Percentiles rank a stretch among this genome's conserved stretches.
Conservation (phyloP, 2,888 invertebrate genomes). For the Ormyrus nitidulus region DNA sequence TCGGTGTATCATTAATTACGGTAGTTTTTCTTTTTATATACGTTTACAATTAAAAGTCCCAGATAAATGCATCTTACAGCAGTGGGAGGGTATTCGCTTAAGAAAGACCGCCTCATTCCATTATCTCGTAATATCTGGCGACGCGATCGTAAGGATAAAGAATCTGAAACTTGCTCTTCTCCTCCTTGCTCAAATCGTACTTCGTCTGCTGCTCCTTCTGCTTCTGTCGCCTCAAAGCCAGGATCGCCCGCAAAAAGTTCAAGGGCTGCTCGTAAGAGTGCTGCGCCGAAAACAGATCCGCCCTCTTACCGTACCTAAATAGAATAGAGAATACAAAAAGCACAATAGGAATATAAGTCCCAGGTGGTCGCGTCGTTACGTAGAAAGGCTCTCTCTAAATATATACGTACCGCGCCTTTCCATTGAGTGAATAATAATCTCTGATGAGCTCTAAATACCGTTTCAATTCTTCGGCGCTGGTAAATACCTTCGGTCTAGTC, state of each 20-base stretch:
- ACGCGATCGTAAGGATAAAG: constrained; percentile 31
- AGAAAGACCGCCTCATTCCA: constrained; percentile 15
- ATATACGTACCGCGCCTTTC: constrained; percentile 76
- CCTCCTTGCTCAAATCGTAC: constrained; percentile 45
- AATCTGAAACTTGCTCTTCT: not conserved
- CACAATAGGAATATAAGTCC: not conserved
- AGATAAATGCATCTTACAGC: too few species aligned
- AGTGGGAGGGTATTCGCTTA: not conserved
- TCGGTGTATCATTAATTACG: too few species aligned
- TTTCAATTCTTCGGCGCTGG: constrained; percentile 76
- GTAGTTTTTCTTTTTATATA: too few species aligned
- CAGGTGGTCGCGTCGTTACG: not conserved
- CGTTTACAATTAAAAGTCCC: too few species aligned
- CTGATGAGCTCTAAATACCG: constrained; percentile 77
- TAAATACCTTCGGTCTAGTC: constrained; percentile 74
- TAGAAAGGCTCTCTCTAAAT: not conserved
- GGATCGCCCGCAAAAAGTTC: constrained; percentile 59
- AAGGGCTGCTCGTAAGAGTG: constrained; percentile 52
- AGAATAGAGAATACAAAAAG: not conserved
- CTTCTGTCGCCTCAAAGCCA: constrained; percentile 54
- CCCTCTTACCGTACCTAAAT: constrained; percentile 66
- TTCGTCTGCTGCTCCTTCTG: constrained; percentile 53
- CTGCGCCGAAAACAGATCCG: constrained; percentile 43
- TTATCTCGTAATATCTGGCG: constrained; percentile 25
- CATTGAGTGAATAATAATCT: constrained; percentile 77